Conservation (phyloP, 2,888 invertebrate genomes). For the Diploptera punctata region DNA sequence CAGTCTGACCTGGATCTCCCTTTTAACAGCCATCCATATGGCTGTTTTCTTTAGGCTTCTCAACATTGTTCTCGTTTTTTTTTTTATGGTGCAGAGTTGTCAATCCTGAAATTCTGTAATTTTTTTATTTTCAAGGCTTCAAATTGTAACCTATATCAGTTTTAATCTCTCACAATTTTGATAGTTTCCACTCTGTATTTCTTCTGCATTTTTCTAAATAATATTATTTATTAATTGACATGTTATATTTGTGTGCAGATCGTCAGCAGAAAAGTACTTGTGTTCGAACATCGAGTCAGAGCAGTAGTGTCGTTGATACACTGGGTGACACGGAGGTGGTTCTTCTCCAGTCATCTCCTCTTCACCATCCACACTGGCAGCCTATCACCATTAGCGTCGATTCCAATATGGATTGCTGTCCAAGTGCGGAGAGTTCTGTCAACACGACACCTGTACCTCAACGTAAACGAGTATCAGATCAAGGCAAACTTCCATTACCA, state of each 20-base stretch:
- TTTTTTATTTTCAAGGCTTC: too few species aligned
- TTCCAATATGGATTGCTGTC: slow-evolving; percentile 11
- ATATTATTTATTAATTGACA: too few species aligned
- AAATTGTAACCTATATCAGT: too few species aligned
- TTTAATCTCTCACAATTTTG: too few species aligned
- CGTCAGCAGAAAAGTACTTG: slow-evolving; percentile 48
- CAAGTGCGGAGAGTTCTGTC: slow-evolving; percentile 37
- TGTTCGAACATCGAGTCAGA: slow-evolving; percentile 50
- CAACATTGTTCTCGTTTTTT: too few species aligned
- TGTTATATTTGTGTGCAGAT: slow-evolving; percentile 15
- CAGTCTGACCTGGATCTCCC: too few species aligned
- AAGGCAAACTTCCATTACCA: slow-evolving; percentile 29
- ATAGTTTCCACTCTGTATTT: too few species aligned
- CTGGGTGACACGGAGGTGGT: slow-evolving; percentile 60
- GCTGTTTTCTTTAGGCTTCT: too few species aligned
- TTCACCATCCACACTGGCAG: slow-evolving; percentile 57
- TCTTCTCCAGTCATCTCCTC: slow-evolving; percentile 60
- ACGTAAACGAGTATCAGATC: slow-evolving; percentile 22
- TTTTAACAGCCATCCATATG: too few species aligned
- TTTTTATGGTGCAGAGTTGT: too few species aligned
- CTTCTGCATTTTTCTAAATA: too few species aligned
- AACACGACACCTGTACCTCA: slow-evolving; percentile 36
- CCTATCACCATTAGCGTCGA: slow-evolving; percentile 50
- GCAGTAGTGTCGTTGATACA: slow-evolving; percentile 50
- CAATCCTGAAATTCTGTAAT: too few species aligned